Evolutionary conservation across 2,113 vertebrate species (phyloP).

Genomic region (Rhabdomys dilectus): DNA sequence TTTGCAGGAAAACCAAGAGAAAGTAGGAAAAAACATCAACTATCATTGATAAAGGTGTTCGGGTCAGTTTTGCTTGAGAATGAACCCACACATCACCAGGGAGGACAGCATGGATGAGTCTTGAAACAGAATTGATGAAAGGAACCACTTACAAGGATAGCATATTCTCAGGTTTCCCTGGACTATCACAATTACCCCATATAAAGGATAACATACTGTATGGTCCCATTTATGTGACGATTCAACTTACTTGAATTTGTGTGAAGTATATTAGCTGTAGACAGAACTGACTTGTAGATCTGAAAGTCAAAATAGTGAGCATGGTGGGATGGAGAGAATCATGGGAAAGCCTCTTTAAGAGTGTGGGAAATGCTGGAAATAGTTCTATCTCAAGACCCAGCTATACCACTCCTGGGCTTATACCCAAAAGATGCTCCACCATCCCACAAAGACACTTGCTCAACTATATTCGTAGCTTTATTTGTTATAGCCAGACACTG

Average conservation of each 20-base stretch:
- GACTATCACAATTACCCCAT: not conserved
- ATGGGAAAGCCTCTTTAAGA: not conserved
- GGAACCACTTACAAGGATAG: not conserved
- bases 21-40: slow-evolving; percentile 19
- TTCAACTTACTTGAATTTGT: slow-evolving; percentile 1
- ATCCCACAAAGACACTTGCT: no score
- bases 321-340: not conserved
- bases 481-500: no score
- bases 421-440: no score
- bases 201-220: not conserved
- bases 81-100: not conserved
- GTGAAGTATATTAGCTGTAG: not conserved
- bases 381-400: no score
- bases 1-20: not conserved
- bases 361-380: not conserved
- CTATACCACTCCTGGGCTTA: no score
- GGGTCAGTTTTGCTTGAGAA: not conserved
- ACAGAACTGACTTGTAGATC: not conserved
- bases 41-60: not conserved
- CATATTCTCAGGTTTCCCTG: not conserved
- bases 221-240: not conserved
- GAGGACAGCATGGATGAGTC: not conserved
- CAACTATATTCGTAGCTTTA: no score
- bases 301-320: slow-evolving; percentile 5
- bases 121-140: not conserved